Conservation (phyloP, 1,140 invertebrate species). For the Papilio glaucus region DNA sequence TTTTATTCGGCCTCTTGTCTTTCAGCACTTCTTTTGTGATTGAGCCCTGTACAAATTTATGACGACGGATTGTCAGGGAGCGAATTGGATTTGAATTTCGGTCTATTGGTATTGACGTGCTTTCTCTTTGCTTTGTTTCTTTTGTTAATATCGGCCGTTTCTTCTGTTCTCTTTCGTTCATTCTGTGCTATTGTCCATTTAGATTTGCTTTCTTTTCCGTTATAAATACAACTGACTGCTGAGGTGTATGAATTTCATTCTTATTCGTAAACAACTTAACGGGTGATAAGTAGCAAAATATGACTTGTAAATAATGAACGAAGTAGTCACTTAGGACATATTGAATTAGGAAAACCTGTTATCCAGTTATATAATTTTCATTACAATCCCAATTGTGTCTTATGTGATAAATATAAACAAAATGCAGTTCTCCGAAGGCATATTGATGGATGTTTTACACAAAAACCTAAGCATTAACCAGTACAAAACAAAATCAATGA, state of each 20-base stretch:
- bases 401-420: no score
- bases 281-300: no score
- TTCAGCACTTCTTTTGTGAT: conserved; percentile 80
- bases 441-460: no score
- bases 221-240: background rate
- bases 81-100: conserved; percentile 70
- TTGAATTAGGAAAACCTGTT: no score
- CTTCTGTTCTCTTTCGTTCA: conserved; percentile 16
- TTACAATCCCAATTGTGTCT: no score
- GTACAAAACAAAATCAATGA: background rate
- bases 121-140: conserved; percentile 54
- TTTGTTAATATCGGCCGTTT: conserved; percentile 34
- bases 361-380: no score
- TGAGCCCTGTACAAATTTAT: conserved; percentile 73
- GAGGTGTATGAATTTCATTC: background rate
- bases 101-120: conserved; percentile 58
- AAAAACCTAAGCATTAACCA: no score
- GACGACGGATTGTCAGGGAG: conserved; percentile 71
- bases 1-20: conserved; percentile 77
- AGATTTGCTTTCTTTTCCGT: background rate
- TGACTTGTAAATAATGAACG: no score
- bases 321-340: no score
- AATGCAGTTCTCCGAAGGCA: no score
- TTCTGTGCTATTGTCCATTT: conserved; percentile 7
- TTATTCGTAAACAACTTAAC: no score